Evolutionary conservation across 2,888 invertebrate genomes (phyloP), one percentile per base, ranked within the genome.

Genomic region (Eupithecia insigniata): DNA sequence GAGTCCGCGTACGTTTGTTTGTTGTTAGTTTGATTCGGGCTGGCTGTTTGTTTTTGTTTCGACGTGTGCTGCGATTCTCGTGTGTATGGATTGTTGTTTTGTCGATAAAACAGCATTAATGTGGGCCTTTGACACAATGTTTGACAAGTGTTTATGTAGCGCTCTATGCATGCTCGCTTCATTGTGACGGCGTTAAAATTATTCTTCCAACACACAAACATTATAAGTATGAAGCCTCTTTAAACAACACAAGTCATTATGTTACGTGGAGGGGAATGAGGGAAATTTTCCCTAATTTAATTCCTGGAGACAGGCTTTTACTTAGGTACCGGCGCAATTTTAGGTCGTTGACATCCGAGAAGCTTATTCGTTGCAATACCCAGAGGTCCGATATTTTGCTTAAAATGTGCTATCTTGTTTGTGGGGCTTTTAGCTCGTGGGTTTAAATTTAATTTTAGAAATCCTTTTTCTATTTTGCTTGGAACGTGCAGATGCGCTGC

Each of bases 221-320:
- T 77, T 72, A 72, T 67, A 71, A 74, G 69, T 74, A 62, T 43
- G 67, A 78, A 74, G 74, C 75, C 75, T 79, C 71, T 80, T 83
- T 77, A 81, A 84, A 84, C 81, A 83, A 84, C 82, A 85, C 80
- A 82, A 84, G 80, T 83, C 81, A 82, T 87, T 84, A 83, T 76
- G 80, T 80, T 78, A 79, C 81, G 74, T 78, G 73, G 76, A 74
- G 76, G 77, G 75, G 79, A 80, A 83, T 79, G 78, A 82, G 79
- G 76, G 77, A 81, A 84, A 83, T 85, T 83, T 82, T 81, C 83
- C 83, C 83, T 85, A 87, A 90, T 88, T 87, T 86, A 85, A 88
- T 90, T 87, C 85, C 76, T 79, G 80, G 79, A 85, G 82, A 84
- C 83, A 80, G 81, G 79, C 83, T 83, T 86, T 84, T 81, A 83